Conservation (phyloP, 2,888 invertebrate species). For the Eucriotettix oculatus region DNA sequence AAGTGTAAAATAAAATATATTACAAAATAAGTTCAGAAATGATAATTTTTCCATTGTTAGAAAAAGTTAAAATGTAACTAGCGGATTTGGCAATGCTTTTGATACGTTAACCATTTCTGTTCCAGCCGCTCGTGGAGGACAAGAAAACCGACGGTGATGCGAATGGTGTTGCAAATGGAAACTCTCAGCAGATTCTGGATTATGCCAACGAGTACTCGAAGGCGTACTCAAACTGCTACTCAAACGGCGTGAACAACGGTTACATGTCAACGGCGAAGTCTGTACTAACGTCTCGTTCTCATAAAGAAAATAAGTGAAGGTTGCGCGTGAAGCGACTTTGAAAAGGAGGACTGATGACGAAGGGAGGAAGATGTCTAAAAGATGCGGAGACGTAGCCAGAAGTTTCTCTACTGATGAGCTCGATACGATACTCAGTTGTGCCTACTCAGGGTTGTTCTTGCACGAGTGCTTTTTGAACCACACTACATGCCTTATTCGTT, state of each 20-base stretch:
- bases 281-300: not conserved
- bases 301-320: not conserved
- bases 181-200: constrained; percentile 7
- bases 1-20: no score
- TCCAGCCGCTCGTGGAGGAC: constrained; percentile 46
- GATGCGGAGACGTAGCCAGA: not conserved
- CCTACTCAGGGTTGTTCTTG: constrained; percentile 1
- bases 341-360: not conserved
- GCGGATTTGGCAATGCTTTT: no score
- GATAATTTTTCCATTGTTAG: no score
- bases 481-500: not conserved
- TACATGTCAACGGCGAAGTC: constrained; percentile 29
- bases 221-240: constrained; percentile 42
- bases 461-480: not conserved
- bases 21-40: no score
- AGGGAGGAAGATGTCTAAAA: no score
- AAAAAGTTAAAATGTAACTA: no score
- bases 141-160: constrained; percentile 8
- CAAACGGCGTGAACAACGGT: constrained; percentile 43
- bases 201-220: constrained; percentile 34
- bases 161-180: constrained; percentile 8
- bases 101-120: constrained; percentile 8
- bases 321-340: no score
- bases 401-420: not conserved
- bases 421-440: not conserved